Conservation (phyloP, 2,113 vertebrate species). For the Archilochus colubris region DNA sequence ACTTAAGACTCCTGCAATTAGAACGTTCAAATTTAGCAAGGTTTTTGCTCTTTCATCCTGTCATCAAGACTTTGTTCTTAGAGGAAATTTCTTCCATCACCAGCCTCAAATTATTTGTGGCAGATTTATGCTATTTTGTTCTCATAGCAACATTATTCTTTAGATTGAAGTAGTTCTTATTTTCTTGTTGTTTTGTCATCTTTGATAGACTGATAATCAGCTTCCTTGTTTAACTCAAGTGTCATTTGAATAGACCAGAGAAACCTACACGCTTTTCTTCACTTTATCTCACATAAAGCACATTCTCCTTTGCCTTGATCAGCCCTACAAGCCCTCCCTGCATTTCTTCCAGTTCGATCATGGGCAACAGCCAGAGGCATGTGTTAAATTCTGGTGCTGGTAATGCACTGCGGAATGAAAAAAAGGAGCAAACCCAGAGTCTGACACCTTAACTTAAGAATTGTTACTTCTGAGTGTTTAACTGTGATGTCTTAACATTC, state of each 20-base stretch:
- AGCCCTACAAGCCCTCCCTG: neutral
- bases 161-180: neutral
- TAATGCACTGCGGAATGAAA: neutral
- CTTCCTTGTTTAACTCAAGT: neutral
- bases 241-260: neutral
- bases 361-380: neutral
- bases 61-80: neutral
- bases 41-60: neutral
- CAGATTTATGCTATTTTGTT: neutral
- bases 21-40: neutral
- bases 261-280: neutral
- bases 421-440: neutral
- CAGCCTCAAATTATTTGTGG: neutral
- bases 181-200: neutral
- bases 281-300: neutral
- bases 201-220: neutral
- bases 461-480: conserved; percentile 15
- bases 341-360: neutral
- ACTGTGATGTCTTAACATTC: neutral
- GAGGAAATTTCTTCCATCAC: neutral
- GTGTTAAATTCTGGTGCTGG: neutral
- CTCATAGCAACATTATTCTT: neutral
- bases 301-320: neutral
- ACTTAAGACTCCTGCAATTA: neutral
- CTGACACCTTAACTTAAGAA: neutral